Evolutionary conservation across 1,140 invertebrate species (phyloP).

Genomic region (Drosophila carrolli): DNA sequence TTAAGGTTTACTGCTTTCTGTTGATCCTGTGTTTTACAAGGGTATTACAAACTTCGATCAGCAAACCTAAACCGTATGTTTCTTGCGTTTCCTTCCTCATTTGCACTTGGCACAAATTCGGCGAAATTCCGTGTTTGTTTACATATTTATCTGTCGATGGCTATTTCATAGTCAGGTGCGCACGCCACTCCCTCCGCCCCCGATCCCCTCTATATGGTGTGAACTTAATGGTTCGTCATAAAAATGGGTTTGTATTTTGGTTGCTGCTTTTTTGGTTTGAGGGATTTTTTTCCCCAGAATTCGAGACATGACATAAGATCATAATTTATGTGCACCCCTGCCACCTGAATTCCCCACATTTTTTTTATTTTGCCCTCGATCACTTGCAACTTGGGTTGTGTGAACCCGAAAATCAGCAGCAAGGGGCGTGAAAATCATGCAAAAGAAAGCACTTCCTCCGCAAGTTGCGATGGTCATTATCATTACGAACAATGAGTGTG

Average conservation of each 20-base stretch:
- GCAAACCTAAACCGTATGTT: not conserved
- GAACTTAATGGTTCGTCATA: conserved; percentile 74
- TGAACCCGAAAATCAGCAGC: conserved; percentile 1
- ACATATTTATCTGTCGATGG: conserved; percentile 53
- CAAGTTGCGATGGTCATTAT: conserved; percentile 16
- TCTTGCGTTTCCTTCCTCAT: conserved; percentile 51
- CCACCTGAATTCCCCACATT: not conserved
- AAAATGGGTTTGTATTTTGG: conserved; percentile 47
- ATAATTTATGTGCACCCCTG: conserved; percentile 56
- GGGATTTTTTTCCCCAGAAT: conserved; percentile 56
- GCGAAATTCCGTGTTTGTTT: conserved; percentile 69
- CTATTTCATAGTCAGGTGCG: conserved; percentile 75
- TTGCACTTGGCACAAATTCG: conserved; percentile 77
- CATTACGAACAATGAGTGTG: conserved; percentile 51
- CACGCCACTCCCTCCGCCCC: conserved; percentile 35
- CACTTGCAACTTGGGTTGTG: conserved; percentile 12
- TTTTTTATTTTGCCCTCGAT: conserved; percentile 9
- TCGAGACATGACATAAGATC: conserved; percentile 67
- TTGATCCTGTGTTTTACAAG: not conserved
- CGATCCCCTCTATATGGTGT: conserved; percentile 34
- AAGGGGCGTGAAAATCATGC: conserved; percentile 28
- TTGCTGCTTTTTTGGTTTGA: conserved; percentile 18
- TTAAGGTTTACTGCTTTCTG: too few relatives aligned
- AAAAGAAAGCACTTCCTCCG: conserved; percentile 23
- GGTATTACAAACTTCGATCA: not conserved